Conservation (phyloP, 1,140 invertebrate species). For the Venturia canescens region DNA sequence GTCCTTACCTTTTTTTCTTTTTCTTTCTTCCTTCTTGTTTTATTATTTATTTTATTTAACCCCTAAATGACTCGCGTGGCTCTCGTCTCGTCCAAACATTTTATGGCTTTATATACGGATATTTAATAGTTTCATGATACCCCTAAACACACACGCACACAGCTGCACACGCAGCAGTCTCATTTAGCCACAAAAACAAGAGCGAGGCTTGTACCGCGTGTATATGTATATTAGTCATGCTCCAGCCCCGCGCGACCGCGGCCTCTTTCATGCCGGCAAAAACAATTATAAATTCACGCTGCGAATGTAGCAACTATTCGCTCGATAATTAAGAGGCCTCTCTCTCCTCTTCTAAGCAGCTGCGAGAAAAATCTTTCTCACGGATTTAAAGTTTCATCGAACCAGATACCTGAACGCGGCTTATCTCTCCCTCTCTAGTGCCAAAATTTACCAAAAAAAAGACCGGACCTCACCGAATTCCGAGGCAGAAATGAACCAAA, state of each 20-base stretch:
- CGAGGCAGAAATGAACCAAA: neutral
- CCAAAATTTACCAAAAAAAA: neutral
- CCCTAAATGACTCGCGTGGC: slow-evolving; percentile 29
- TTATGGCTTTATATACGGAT: slow-evolving; percentile 39
- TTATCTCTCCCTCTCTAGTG: neutral
- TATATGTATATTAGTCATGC: slow-evolving; percentile 23
- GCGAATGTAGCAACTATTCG: slow-evolving; percentile 29
- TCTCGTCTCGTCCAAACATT: slow-evolving; percentile 1
- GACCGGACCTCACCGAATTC: slow-evolving; percentile 8
- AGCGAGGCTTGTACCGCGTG: slow-evolving; percentile 1
- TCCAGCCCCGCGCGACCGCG: neutral
- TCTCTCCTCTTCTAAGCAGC: slow-evolving; percentile 13
- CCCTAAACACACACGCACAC: slow-evolving; percentile 6
- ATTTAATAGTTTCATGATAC: slow-evolving; percentile 44
- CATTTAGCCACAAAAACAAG: slow-evolving; percentile 35
- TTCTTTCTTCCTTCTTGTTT: neutral
- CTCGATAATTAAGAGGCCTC: slow-evolving; percentile 36
- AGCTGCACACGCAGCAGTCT: neutral
- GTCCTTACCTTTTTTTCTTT: slow-evolving; percentile 4
- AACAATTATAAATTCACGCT: slow-evolving; percentile 46
- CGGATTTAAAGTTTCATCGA: slow-evolving; percentile 37
- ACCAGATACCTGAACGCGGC: neutral
- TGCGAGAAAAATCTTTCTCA: slow-evolving; percentile 26
- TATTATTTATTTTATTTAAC: neutral
- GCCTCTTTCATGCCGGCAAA: slow-evolving; percentile 36